These are phyloP conservation scores for Dendrocincla fuliginosa DNA, from an alignment of 2,797 vertebrate species.

Conservation along the genomic window DNA sequence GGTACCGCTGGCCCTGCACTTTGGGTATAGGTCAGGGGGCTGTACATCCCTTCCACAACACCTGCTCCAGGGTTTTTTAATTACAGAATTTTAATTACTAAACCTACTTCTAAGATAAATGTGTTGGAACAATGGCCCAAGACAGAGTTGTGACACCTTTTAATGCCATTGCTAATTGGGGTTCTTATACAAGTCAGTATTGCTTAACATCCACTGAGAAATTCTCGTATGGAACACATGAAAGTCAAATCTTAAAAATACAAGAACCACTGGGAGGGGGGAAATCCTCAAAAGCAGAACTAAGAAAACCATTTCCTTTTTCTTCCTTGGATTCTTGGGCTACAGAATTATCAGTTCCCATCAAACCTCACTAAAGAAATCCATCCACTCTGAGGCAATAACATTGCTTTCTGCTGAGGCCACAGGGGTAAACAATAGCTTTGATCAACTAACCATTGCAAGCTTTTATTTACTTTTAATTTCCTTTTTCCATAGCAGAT, in stretches of 20 bases:
- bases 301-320: background rate
- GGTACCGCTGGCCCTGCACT: background rate
- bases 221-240: fast-evolving
- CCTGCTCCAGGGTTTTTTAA: background rate
- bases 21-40: background rate
- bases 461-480: constrained; percentile 49
- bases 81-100: background rate
- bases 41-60: background rate
- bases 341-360: background rate
- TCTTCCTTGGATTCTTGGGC: background rate
- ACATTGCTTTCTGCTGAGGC: constrained; percentile 3
- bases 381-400: background rate
- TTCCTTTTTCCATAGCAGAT: constrained; percentile 42
- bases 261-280: background rate
- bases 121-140: background rate
- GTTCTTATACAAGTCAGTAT: background rate
- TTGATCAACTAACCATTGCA: constrained; percentile 62
- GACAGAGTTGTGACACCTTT: background rate
- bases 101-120: background rate
- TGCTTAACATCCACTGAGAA: background rate
- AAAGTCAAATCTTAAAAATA: background rate
- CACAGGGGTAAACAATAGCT: background rate
- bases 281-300: background rate
- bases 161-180: background rate
- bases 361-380: constrained; percentile 12